phyloP scores from a whole-genome alignment of 2,113 vertebrate species.

The Antechinus stuartii region DNA sequence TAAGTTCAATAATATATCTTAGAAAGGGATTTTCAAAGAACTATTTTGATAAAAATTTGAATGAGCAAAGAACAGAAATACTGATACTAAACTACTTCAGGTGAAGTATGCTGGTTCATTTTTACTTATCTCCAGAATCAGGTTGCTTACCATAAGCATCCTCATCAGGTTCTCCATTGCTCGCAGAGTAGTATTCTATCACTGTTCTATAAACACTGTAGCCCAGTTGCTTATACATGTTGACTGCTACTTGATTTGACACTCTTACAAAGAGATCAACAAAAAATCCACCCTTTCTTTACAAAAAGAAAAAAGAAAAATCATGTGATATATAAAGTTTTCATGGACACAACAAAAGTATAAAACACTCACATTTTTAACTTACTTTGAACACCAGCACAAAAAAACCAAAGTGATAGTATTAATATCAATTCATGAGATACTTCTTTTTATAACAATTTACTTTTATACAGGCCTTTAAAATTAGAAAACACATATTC shows the following conservation, averaged over 20 bases:
- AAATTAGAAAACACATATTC: not conserved
- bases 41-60: conserved; percentile 14
- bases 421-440: not conserved
- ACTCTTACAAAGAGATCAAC: conserved; percentile 97
- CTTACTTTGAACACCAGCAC: conserved; percentile 18
- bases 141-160: conserved; percentile 93
- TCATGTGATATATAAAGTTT: conserved; percentile 32
- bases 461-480: not conserved
- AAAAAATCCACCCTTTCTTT: conserved; percentile 97
- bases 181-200: conserved; percentile 96
- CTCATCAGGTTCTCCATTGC: conserved; percentile 96
- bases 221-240: conserved; percentile 96
- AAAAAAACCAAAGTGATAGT: not conserved
- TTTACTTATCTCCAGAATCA: not conserved
- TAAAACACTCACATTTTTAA: conserved; percentile 8
- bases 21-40: not conserved
- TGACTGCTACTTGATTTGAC: conserved; percentile 98
- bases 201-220: conserved; percentile 98
- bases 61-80: not conserved
- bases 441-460: not conserved
- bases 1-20: conserved; percentile 1
- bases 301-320: not conserved
- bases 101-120: not conserved
- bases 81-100: not conserved
- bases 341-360: not conserved